Evolutionary conservation across 2,797 vertebrate genomes (phyloP).

Genomic region (Aselliscus stoliczkanus): DNA sequence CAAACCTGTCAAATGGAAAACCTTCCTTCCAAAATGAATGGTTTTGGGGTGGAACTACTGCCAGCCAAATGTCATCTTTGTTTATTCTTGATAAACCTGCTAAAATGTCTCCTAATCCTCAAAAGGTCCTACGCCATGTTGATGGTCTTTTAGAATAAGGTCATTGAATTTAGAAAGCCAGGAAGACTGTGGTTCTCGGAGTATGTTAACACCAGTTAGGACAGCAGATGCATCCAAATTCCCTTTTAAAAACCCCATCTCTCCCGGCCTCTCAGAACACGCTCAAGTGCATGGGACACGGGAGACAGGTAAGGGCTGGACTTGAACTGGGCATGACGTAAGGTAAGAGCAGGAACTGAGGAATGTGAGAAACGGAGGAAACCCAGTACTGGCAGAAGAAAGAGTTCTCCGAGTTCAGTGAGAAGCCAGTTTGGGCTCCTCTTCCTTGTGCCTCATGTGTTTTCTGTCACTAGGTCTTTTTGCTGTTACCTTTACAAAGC

Average conservation of each 20-base stretch:
- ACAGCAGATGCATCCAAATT: neutral
- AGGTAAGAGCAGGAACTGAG: neutral
- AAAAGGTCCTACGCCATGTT: slow-evolving; percentile 65
- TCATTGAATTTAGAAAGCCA: slow-evolving; percentile 72
- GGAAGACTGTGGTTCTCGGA: neutral
- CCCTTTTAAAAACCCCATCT: neutral
- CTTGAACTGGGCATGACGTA: neutral
- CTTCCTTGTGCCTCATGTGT: neutral
- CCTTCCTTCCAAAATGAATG: slow-evolving; percentile 46
- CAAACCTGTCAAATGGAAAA: slow-evolving; percentile 50
- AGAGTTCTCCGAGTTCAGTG: neutral
- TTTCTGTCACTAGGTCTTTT: neutral
- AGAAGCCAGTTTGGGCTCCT: neutral
- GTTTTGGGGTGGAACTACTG: neutral
- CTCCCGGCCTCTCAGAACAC: neutral
- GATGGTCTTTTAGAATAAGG: slow-evolving; percentile 76
- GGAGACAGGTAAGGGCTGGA: neutral
- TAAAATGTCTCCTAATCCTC: slow-evolving; percentile 74
- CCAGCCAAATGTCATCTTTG: slow-evolving; percentile 74
- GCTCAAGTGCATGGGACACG: neutral
- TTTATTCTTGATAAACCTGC: slow-evolving; percentile 74
- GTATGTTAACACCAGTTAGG: neutral
- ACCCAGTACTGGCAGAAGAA: neutral
- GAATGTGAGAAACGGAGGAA: neutral
- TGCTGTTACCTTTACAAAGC: neutral